Percentiles rank a stretch among this genome's conserved stretches.
phyloP scores from a whole-genome alignment of 2,113 vertebrate species.

The Desmodus rotundus region DNA sequence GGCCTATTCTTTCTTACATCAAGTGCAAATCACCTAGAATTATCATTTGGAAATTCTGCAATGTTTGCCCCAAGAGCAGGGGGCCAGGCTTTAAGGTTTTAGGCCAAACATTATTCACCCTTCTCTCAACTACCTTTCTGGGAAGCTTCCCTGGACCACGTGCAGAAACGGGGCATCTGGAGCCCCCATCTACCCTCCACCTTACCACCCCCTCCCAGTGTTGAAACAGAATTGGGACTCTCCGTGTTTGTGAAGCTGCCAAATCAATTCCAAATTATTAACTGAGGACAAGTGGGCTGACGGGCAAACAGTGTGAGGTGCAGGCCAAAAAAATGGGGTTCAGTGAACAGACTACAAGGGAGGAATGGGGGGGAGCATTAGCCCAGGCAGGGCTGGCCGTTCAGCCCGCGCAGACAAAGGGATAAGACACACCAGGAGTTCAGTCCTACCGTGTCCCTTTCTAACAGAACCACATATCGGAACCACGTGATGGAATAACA shows the following conservation, averaged over 20 bases:
- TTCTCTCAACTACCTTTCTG: background rate
- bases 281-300: background rate
- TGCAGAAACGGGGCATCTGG: background rate
- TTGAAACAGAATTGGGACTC: background rate
- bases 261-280: background rate
- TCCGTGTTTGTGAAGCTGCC: background rate
- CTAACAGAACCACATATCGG: background rate
- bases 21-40: background rate
- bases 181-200: too few species aligned
- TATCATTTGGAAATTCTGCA: background rate
- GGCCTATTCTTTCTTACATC: background rate
- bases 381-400: background rate
- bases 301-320: background rate
- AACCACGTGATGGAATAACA: background rate
- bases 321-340: background rate
- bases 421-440: background rate
- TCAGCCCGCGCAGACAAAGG: too few species aligned
- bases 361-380: background rate
- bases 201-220: background rate
- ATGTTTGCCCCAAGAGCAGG: background rate
- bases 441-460: background rate
- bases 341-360: background rate
- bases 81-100: background rate
- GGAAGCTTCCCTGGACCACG: background rate
- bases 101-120: background rate